Percentiles rank a stretch among this genome's conserved stretches.
Evolutionary conservation across 2,888 invertebrate genomes (phyloP).

Genomic region (Neoitamus cyanurus): DNA sequence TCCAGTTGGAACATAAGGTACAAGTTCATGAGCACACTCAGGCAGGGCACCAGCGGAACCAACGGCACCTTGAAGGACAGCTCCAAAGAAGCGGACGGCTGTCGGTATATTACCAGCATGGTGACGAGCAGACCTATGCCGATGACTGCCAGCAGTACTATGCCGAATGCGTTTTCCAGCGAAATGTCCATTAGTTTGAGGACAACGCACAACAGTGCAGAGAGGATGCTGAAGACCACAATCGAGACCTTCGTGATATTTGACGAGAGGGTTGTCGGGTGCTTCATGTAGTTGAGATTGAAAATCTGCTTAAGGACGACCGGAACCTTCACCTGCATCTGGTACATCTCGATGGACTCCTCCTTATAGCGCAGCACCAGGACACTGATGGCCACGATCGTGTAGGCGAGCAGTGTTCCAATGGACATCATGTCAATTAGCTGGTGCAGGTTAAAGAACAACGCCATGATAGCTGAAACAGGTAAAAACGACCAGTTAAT

Average conservation of each 20-base stretch:
- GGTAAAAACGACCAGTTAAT: conserved; percentile 55
- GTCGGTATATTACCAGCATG: conserved; percentile 74
- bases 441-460: conserved; percentile 89
- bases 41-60: conserved; percentile 85
- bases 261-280: conserved; percentile 74
- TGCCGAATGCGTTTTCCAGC: conserved; percentile 56
- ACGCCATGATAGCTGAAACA: conserved; percentile 79
- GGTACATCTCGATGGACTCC: conserved; percentile 57
- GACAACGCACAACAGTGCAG: conserved; percentile 59
- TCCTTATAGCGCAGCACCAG: conserved; percentile 81
- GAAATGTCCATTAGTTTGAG: conserved; percentile 56
- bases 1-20: conserved; percentile 93
- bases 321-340: conserved; percentile 61
- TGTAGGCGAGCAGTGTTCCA: conserved; percentile 88
- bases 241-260: conserved; percentile 74
- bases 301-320: conserved; percentile 71
- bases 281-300: conserved; percentile 77
- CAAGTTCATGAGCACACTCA: conserved; percentile 87
- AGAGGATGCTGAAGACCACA: conserved; percentile 69
- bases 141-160: conserved; percentile 64
- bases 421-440: conserved; percentile 98
- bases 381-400: conserved; percentile 91
- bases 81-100: conserved; percentile 73
- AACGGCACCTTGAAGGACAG: conserved; percentile 85
- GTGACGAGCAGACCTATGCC: conserved; percentile 68